phyloP scores from a whole-genome alignment of 2,888 invertebrate species.

The Synergus japonicus region DNA sequence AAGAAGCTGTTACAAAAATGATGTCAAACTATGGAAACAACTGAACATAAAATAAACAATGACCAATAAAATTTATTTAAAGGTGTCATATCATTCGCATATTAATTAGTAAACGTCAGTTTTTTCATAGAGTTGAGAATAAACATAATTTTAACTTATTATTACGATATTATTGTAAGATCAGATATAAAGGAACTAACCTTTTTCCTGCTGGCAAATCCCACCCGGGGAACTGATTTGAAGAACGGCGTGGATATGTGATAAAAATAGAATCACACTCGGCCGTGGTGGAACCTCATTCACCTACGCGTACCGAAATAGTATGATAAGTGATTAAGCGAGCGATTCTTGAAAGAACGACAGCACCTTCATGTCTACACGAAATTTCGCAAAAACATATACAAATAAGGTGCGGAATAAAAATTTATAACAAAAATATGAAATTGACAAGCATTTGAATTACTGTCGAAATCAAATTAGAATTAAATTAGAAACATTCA shows the following conservation, averaged over 20 bases:
- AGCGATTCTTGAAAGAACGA: conserved; percentile 64
- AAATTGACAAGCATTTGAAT: neutral
- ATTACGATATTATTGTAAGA: neutral
- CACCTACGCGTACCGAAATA: conserved; percentile 72
- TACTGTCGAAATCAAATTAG: neutral
- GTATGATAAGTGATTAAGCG: conserved; percentile 61
- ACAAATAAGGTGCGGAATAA: conserved; percentile 21
- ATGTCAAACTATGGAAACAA: no score
- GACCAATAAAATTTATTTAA: neutral
- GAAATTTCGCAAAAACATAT: conserved; percentile 47
- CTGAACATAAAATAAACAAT: neutral
- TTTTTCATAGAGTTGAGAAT: neutral
- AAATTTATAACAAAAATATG: conserved; percentile 5
- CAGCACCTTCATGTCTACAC: conserved; percentile 62
- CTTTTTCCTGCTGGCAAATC: conserved; percentile 56
- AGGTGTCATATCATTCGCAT: neutral
- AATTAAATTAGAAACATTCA: neutral
- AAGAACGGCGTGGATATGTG: conserved; percentile 55
- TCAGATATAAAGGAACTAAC: conserved; percentile 58
- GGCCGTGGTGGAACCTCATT: conserved; percentile 63
- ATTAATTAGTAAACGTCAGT: neutral
- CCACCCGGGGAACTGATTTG: conserved; percentile 53
- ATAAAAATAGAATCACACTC: conserved; percentile 65
- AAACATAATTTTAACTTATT: neutral
- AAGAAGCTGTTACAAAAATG: no score